Evolutionary conservation across 2,888 invertebrate genomes (phyloP).

Genomic region (Amphipyra berbera): DNA sequence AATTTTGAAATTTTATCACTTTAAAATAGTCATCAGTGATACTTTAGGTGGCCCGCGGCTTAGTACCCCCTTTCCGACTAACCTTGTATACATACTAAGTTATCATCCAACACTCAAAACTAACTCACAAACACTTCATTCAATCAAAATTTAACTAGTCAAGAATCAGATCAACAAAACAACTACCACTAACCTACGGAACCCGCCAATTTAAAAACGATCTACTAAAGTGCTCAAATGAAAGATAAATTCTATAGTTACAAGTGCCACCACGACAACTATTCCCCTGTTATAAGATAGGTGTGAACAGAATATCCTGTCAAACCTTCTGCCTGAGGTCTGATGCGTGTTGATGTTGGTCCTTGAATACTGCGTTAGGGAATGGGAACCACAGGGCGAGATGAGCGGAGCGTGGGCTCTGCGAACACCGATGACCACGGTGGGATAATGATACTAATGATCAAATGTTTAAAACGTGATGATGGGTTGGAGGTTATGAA

Average conservation of each 20-base stretch:
- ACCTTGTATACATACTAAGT: too few species aligned
- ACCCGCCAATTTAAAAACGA: constrained; percentile 53
- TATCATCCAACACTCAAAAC: too few species aligned
- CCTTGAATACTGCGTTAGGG: constrained; percentile 90
- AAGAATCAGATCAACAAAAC: constrained; percentile 5
- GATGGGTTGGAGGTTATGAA: background rate
- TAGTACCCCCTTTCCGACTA: too few species aligned
- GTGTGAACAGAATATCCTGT: constrained; percentile 57
- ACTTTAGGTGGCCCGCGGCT: too few species aligned
- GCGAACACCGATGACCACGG: constrained; percentile 71
- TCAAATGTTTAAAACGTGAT: constrained; percentile 16
- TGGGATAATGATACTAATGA: constrained; percentile 34
- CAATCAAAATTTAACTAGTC: background rate
- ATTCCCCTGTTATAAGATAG: constrained; percentile 59
- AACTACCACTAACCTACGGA: constrained; percentile 45
- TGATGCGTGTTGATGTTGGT: constrained; percentile 85
- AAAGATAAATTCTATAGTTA: constrained; percentile 47
- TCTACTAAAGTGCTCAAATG: constrained; percentile 58
- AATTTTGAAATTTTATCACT: too few species aligned
- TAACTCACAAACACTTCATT: too few species aligned
- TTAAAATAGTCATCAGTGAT: too few species aligned
- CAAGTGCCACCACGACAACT: constrained; percentile 70
- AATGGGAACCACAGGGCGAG: constrained; percentile 91
- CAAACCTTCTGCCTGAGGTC: constrained; percentile 88
- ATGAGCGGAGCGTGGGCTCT: constrained; percentile 90